Evolutionary conservation across 1,140 invertebrate genomes (phyloP), one percentile per base, ranked within the genome.

Genomic region (Uloborus diversus): DNA sequence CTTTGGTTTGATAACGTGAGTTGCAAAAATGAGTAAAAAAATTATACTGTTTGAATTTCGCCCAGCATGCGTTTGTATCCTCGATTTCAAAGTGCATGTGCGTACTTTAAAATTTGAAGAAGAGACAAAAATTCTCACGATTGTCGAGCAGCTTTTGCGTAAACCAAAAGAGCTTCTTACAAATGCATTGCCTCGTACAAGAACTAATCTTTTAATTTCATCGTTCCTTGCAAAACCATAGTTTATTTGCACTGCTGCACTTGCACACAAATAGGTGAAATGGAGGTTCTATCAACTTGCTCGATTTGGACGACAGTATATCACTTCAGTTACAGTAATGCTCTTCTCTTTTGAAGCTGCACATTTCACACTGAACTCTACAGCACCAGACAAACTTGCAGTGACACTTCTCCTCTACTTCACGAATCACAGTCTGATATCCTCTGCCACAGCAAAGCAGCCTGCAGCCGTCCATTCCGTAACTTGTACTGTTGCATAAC

Each of bases 381-480:
- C 96, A 98, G 88, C 96, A 98, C 94, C 94, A 98, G 84, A 92
- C 91, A 87, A 98, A 98, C 84, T 94, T 93, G 87, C 96, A 98
- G 82, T 93, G 90, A 88, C 96, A 98, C 84, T 94, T 93, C 83
- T 93, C 91, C 86, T 92, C 90, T 84, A 93, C 92, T 82, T 90
- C 90, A 49, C 93, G 88, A 37, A 90, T 88, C 59, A 89, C 89
- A 78, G 91, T 91, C 76, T 90, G 89, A 87, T 92, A 93, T 14
- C 94, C 94, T 59, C 94, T 87, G 70, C 92, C 91, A 86, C 95
- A 97, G 86, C 95, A 97, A 33, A 97, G 88, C 51, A 94, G 89
- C 84, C 94, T 92, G 87, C 94, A 96, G 69, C 93, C 92, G 80
- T 94, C 93, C 37, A 93, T 91, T 0, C 92, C 93, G 1, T 89